phyloP scores from a whole-genome alignment of 2,113 vertebrate species.

The Hylia prasina region DNA sequence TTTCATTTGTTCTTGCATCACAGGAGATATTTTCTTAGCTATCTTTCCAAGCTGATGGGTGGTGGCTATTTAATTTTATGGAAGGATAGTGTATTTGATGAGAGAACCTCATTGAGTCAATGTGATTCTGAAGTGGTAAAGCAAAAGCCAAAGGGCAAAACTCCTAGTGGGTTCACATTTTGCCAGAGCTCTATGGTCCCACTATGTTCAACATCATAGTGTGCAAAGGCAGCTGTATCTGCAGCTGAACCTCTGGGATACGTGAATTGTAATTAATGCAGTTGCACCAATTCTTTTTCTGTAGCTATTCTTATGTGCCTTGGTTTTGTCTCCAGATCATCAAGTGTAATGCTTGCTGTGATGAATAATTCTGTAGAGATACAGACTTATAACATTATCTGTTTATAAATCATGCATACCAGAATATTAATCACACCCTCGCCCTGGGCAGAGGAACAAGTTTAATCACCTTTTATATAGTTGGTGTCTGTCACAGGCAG shows the following conservation, averaged over 20 bases:
- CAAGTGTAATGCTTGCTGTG: background rate
- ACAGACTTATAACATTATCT: constrained; percentile 9
- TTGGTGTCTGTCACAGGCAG: background rate
- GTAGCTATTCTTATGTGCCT: background rate
- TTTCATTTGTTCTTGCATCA: background rate
- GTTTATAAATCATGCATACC: constrained; percentile 25
- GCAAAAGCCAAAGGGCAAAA: background rate
- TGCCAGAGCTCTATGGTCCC: background rate
- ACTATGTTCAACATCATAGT: background rate
- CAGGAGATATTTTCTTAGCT: background rate
- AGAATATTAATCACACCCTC: constrained; percentile 12
- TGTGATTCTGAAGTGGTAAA: background rate
- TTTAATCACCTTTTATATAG: constrained; percentile 34
- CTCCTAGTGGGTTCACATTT: background rate
- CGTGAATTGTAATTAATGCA: background rate
- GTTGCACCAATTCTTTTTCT: background rate
- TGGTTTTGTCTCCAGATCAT: background rate
- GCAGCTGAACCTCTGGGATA: background rate
- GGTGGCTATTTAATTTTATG: background rate
- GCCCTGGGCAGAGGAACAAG: background rate
- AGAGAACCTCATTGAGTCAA: background rate
- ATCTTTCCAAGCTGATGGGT: background rate
- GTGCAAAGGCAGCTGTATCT: background rate
- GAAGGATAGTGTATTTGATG: background rate
- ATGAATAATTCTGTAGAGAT: constrained; percentile 12